Percentiles rank a stretch among this genome's conserved stretches.
phyloP scores from a whole-genome alignment of 1,140 invertebrate genomes.

The Eupristina koningsbergeri region DNA sequence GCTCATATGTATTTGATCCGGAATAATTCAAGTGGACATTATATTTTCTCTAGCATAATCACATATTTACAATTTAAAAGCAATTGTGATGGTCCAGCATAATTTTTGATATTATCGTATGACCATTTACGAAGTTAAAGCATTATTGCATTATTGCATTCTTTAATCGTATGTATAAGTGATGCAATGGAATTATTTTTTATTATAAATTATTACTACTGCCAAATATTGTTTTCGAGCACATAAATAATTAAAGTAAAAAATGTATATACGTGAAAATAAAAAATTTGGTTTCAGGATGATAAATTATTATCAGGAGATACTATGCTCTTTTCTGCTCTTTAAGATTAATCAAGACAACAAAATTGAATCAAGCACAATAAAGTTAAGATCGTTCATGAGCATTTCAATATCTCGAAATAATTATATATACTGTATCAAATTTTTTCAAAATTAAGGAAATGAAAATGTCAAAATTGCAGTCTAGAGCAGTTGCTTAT shows the following conservation, averaged over 20 bases:
- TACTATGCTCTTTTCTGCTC: not conserved
- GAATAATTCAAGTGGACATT: not conserved
- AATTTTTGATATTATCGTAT: not conserved
- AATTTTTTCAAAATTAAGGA: not conserved
- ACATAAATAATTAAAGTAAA: not conserved
- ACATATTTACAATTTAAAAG: not conserved
- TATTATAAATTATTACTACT: not conserved
- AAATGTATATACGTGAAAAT: not conserved
- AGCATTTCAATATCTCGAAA: not conserved
- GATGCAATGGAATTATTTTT: not conserved
- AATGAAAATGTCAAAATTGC: not conserved
- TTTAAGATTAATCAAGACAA: not conserved
- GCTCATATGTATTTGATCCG: not conserved
- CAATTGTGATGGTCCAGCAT: not conserved
- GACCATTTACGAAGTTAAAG: not conserved
- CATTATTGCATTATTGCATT: not conserved
- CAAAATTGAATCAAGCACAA: too few relatives aligned
- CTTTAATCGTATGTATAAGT: not conserved
- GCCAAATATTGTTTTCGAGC: too few relatives aligned
- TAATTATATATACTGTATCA: not conserved
- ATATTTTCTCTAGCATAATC: not conserved
- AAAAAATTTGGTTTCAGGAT: not conserved
- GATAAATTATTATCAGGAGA: not conserved
- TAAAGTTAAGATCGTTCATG: too few relatives aligned
- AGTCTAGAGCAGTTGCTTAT: not conserved